Conservation (phyloP, 1,140 invertebrate genomes). For the Conus ventricosus region DNA sequence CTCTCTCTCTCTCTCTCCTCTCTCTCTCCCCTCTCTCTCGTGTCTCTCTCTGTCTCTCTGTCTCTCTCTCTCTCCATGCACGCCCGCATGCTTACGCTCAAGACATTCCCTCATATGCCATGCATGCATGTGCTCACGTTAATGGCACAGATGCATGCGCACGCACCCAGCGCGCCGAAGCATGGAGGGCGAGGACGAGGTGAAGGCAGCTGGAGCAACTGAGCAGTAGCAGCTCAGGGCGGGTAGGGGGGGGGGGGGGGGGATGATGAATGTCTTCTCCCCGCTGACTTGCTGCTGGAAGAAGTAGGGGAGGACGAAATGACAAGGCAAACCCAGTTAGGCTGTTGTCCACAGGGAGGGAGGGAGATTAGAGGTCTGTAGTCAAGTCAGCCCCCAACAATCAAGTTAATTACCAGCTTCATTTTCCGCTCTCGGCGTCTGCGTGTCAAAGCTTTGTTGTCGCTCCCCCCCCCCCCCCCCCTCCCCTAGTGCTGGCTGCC, state of each 20-base stretch:
- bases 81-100: background rate
- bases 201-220: background rate
- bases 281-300: background rate
- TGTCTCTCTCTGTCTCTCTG: no score
- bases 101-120: no score
- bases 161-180: background rate
- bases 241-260: no score
- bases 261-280: background rate
- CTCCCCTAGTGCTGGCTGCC: background rate
- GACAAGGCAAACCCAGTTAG: slow-evolving; percentile 1
- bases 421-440: background rate
- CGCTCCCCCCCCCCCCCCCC: background rate
- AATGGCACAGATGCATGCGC: background rate
- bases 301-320: background rate
- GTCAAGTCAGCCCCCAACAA: slow-evolving; percentile 9
- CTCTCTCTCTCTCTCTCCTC: no score
- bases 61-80: no score
- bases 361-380: background rate
- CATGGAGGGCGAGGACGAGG: background rate
- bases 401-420: slow-evolving; percentile 7
- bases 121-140: background rate
- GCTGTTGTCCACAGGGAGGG: background rate
- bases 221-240: background rate
- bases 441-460: background rate
- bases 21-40: no score